Evolutionary conservation across 1,140 invertebrate genomes (phyloP), one percentile per base, ranked within the genome.

Genomic region (Drosophila albomicans): DNA sequence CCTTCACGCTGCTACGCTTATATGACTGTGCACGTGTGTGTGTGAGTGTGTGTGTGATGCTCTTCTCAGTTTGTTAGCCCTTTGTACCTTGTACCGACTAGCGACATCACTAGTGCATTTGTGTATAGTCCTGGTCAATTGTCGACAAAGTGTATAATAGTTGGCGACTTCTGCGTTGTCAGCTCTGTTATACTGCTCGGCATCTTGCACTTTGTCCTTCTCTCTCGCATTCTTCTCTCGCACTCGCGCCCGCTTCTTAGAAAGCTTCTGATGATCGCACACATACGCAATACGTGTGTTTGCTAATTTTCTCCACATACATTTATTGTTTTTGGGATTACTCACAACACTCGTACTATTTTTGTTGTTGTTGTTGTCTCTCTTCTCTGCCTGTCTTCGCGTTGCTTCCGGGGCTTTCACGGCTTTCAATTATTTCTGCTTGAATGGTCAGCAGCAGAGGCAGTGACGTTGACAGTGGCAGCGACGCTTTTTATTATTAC

Each of bases 391-490:
- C 64, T 45, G 58, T 68, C 58, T 52, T 11, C 15, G 32, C 35
- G 45, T 30, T 38, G 58, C 59, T 78, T 74, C 71, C 71, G 64
- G 75, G 71, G 64, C 75, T 74, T 73, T 76, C 77, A 59, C 78
- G 63, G n/a, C n/a, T n/a, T 85, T 85, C 58, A 78, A 66, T 78
- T 85, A 78, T 81, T 81, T 75, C 63, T 69, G 75, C 78, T 75
- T 72, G 69, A 85, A 74, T 81, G 65, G 71, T 62, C 65, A 46
- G 64, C 70, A 51, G 61, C 52, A 35, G 11, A 20, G 28, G 13
- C 56, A 32, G 1, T 52, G n/a, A 30, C 51, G 25, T 28, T 51
- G 49, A 46, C 65, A 58, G 41, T 30, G 49, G 2, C 38, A 20
- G 25, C 46, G 38, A 38, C 8, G 16, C 57, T 38, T 66, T 78